Base-by-base conservation (phyloP, 1,140 invertebrate species). In the Drosophila oshimai region DNA sequence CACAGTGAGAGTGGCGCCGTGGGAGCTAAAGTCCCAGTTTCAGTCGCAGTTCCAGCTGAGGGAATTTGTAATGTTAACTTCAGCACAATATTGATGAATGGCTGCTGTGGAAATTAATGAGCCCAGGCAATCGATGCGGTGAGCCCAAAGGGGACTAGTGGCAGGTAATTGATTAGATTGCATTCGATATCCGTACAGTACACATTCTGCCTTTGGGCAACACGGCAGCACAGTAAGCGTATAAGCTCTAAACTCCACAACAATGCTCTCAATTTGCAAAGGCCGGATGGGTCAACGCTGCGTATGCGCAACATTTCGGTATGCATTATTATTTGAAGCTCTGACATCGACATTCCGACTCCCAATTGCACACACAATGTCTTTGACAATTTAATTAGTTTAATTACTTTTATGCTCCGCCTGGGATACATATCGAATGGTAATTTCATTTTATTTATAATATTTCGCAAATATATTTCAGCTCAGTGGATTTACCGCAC, bases 11-110 rank as follows among this genome's bases (percentile, higher is more conserved):
- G 15, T 54, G 12, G 18, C 33, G 28, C 42, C 34, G 41, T 54
- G 68, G 68, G 65, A 42, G 41, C 20, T 10, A 15, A 24, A n/a
- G 44, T 13, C 17, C 22, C 0, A 2, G 3, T n/a, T n/a, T n/a
- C n/a, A 46, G 44, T 10, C 41, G 12, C 42, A 26, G 26, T 33
- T 41, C 34, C 17, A 42, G 34, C 33, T 28, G 44, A 31, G 44
- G 58, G 78, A 71, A 71, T 46, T 54, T 18, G 45, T 17, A 49
- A 54, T 67, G 34, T 51, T 68, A 64, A 55, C 39, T 72, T 72
- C 34, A 12, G 68, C 73, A 68, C 46, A 55, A 57, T 36, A 34
- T 78, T 84, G 78, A 78, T 83, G 70, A 84, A 81, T 70, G 74
- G 53, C 58, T 77, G 45, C 31, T 62, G 47, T 15, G 33, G 15